Evolutionary conservation across 1,140 invertebrate species (phyloP), one percentile per base, ranked within the genome.

Genomic region (Tetramorium alpestre): DNA sequence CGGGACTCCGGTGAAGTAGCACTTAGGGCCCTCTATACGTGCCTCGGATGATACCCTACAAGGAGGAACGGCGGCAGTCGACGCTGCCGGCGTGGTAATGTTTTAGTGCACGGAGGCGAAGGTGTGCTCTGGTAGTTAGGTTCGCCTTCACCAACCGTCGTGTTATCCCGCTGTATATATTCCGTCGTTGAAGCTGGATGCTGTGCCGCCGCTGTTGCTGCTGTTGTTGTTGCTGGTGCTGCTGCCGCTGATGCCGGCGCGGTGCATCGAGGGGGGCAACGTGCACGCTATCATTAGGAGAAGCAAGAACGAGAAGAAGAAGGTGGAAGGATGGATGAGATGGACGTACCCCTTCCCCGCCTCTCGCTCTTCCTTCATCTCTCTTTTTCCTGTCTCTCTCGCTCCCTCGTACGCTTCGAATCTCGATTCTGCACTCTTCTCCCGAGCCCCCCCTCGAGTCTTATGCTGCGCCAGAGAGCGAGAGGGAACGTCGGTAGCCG

Each of bases 221-320:
- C 58, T 58, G 77, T 41, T 56, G 85, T 60, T 86, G 86, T 73
- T 81, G 41, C 75, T 69, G 78, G 56, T 76, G 65, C 72, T 69
- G 78, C 60, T 76, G 65, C 75, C 87, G 82, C 64, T 88, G 77
- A 75, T 87, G 80, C 76, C 54, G 75, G 56, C 44, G 82, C 89
- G 86, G 72, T 90, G 88, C 87, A 91, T 90, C 85, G 60, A 90
- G 87, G 75, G 70, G 82, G 70, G 81, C 77, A 72, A 64, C 86
- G 78, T 85, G 91, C 90, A 94, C 92, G 92, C 93, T 94, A 94
- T 94, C 93, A 94, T 94, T 94, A 94, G 92, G 90, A 92, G 89
- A 90, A 85, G 89, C 89, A 91, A 91, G 91, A 92, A 91, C 89
- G 88, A 91, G 90, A 87, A 76, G 82, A 90, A 76, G 85, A 90